Base-by-base conservation (phyloP, 2,888 invertebrate species). In the Agonopterix arenella region DNA sequence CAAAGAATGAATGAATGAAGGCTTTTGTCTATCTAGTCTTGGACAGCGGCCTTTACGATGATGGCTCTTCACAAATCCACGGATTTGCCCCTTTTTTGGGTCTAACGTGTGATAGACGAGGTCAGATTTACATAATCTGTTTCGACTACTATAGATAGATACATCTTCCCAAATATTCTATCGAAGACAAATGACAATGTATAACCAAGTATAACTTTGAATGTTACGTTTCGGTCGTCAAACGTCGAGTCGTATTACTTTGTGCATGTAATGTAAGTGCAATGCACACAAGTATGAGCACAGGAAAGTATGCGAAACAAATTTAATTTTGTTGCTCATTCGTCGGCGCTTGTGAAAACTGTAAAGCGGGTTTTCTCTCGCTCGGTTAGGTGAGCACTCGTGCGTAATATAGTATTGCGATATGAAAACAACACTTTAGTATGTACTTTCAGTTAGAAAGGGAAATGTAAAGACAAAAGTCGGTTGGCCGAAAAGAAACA, bases 281-380 rank as follows among this genome's bases (percentile, higher is more conserved):
- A 28, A 28, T 28, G 28, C 5, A 28, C 7, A 28, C 28, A 28
- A 28, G 28, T 28, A 1, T 28, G 28, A 28, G 28, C 28, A 28
- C 28, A 28, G 28, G 28, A 7, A 28, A 28, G 28, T 28, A 28
- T 28, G 28, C 28, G 28, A 43, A 43, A 43, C 8, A 47, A 43
- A 47, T 43, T 43, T 5, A 47, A 47, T 47, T 47, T 47, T 47
- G 47, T 43, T 36, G 36, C 42, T 41, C 47, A 41, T 41, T 41
- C 41, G 44, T 8, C 41, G 40, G 4, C 41, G 16, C 18, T 41
- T 47, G 40, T 11, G 38, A 47, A 47, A 47, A 18, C 18, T 47
- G 41, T 41, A 47, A 47, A 40, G 45, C 45, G 36, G 40, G 40
- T 40, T 41, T 41, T 47, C 13, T 47, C 13, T 11, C 38, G 37